Evolutionary conservation across 2,797 vertebrate species (phyloP).

Genomic region (Ctenosaura bakeri): DNA sequence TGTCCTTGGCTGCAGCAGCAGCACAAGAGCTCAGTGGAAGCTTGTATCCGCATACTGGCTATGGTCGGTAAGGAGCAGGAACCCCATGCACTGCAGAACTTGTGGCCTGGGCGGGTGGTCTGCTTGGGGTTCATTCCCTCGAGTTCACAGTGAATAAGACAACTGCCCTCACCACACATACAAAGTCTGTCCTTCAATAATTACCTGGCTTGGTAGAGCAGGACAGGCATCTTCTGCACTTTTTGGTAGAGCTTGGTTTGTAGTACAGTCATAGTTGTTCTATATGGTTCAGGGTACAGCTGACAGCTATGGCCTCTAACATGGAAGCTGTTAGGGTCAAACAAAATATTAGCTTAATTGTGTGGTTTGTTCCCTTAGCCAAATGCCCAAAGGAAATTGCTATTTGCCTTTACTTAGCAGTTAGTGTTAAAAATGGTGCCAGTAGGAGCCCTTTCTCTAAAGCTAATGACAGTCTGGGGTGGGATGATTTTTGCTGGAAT

Average conservation of each 20-base stretch:
- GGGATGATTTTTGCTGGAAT: neutral
- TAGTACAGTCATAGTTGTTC: no score
- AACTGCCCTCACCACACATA: neutral
- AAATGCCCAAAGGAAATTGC: neutral
- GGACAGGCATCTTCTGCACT: neutral
- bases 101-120: neutral
- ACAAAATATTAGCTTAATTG: neutral
- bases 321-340: neutral
- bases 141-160: neutral
- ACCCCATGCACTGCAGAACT: neutral
- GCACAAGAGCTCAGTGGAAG: slow-evolving; percentile 89
- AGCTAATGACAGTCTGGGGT: neutral
- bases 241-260: neutral
- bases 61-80: slow-evolving; percentile 82
- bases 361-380: neutral
- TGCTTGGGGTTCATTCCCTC: neutral
- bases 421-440: neutral
- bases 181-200: neutral
- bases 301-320: neutral
- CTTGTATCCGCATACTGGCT: slow-evolving; percentile 93
- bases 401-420: neutral
- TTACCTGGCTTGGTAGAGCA: neutral
- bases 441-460: neutral
- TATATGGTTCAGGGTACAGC: neutral
- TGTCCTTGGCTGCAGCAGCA: slow-evolving; percentile 95